phyloP scores from a whole-genome alignment of 2,797 vertebrate species.

The Cossypha heuglini region DNA sequence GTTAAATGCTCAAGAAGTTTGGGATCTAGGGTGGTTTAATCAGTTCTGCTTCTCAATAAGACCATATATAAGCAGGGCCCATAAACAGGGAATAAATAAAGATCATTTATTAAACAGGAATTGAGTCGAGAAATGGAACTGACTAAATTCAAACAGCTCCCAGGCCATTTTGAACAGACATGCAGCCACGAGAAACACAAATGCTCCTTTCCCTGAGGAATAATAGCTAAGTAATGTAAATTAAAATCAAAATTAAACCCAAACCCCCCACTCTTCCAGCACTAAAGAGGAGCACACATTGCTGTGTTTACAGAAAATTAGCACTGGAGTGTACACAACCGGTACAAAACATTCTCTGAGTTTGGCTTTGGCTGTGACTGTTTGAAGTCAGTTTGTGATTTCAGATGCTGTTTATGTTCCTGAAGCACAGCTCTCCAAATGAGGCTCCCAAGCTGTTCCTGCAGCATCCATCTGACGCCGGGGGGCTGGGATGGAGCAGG shows the following conservation, averaged over 20 bases:
- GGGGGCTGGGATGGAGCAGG: background rate
- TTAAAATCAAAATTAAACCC: slow-evolving; percentile 25
- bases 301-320: slow-evolving; percentile 48
- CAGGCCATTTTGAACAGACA: background rate
- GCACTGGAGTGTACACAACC: slow-evolving; percentile 24
- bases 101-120: background rate
- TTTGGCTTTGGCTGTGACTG: slow-evolving; percentile 25
- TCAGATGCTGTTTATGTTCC: slow-evolving; percentile 61
- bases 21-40: background rate
- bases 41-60: background rate
- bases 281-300: slow-evolving; percentile 26
- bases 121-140: background rate
- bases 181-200: background rate
- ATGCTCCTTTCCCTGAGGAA: background rate
- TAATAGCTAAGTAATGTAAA: slow-evolving; percentile 12
- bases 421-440: slow-evolving; percentile 3
- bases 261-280: background rate
- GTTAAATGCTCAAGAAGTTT: background rate
- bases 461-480: background rate
- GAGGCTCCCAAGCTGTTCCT: slow-evolving; percentile 41
- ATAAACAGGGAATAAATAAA: background rate
- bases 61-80: background rate
- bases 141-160: background rate
- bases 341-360: background rate
- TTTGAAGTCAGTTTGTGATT: slow-evolving; percentile 33